Base-by-base conservation (phyloP, 2,888 invertebrate genomes). In the Pilophorus perplexus region DNA sequence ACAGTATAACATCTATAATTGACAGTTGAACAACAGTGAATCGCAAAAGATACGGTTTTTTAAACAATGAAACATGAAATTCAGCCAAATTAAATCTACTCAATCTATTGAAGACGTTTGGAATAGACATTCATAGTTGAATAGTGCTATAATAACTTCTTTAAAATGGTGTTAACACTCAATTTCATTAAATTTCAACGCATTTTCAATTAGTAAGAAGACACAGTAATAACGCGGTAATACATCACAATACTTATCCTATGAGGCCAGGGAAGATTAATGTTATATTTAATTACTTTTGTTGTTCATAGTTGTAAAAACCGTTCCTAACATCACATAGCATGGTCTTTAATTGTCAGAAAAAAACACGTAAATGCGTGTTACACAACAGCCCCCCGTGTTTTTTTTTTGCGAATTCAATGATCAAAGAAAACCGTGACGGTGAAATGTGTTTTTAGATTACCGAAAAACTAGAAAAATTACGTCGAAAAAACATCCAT, bases 201-300 rank as follows among this genome's bases (percentile, higher is more conserved):
- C 62, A 66, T 62, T 66, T 68, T 54, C n/a, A 52, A 50, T 57
- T 40, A 28, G 28, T 52, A 66, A 54, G 66, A 68, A 66, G 68
- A 68, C 65, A 67, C 67, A 59, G 52, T 52, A 44, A 68, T 52
- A 60, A 64, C 59, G 46, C 25, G 28, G 46, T 64, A 40, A 20
- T 48, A 54, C 54, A 38, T 28, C 50, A 60, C 68, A 60, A 60
- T 60, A 50, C 57, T 65, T 65, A 52, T 33, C 22, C 65, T 65
- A 62, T 50, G 68, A 68, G 68, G 68, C 68, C 68, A 46, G 65
- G 68, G 68, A 65, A 65, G 60, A 59, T 68, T 50, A 65, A n/a
- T 62, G 14, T 22, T 27, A 28, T 28, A 52, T 10, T 28, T n/a
- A n/a, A 22, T 50, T 16, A 14, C 28, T 48, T 64, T 33, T 48